Base-by-base conservation (phyloP, 1,140 invertebrate species). In the Idris sp. region DNA sequence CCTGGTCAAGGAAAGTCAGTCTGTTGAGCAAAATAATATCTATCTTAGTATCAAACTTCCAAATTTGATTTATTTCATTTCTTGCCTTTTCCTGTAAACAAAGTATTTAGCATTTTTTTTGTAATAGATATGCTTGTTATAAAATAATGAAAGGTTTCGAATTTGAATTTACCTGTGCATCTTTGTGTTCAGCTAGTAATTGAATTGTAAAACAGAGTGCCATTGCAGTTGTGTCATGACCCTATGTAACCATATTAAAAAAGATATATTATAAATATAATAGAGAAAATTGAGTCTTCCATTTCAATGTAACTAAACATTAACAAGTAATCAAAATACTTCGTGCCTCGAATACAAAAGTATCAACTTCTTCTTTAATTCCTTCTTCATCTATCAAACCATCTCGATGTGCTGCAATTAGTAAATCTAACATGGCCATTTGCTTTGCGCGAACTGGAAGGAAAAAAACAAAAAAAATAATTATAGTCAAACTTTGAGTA, bases 341-440 rank as follows among this genome's bases (percentile, higher is more conserved):
- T 4, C 19, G 2, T 49, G 51, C 46, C 94, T 93, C 10, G 94
- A 93, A 88, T 43, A 51, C 35, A 19, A 51, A 43, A 25, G 44
- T 43, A 5, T 43, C 38, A 25, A 64, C 59, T 48, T 95, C 93
- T 81, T 95, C 93, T 72, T 90, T 87, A 43, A 96, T 93, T 36
- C 94, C 93, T 15, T 85, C 67, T 43, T 90, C 85, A 65, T 88
- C 89, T 46, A 90, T 90, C 11, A 82, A 85, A 15, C 88, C 87
- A 46, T 89, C 78, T 36, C 88, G 84, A 69, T 90, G 88, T 13
- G 89, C 89, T 59, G 89, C 85, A 2, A 96, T 83, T 7, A 96
- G 79, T 75, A 95, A 87, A 88, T 97, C 95, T 10, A 97, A 82
- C 86, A 97, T 94, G 6, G 94, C 93, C 19, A 92, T 78, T 33